A percentile compares a stretch with the other conserved stretches of the same genome.
Conservation (phyloP, 2,797 vertebrate genomes). For the Pelobates cultripes region DNA sequence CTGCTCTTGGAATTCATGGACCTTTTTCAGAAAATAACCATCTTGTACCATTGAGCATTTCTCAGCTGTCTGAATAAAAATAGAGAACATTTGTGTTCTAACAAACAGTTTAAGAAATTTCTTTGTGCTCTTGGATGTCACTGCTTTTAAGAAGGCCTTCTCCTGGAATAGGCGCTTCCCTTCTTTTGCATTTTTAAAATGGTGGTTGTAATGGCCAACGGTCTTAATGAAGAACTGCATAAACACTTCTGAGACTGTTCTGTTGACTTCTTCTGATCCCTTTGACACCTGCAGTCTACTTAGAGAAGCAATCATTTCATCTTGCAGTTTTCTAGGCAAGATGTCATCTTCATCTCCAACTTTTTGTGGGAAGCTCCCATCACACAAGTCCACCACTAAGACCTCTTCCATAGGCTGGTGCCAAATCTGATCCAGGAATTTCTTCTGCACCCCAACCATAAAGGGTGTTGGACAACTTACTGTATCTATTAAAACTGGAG, state of each 20-base stretch:
- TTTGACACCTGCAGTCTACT: slow-evolving; percentile 59
- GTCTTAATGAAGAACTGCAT: slow-evolving; percentile 88
- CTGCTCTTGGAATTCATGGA: neutral
- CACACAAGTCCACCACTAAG: slow-evolving; percentile 85
- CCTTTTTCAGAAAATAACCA: slow-evolving; percentile 67
- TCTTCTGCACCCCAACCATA: slow-evolving; percentile 89
- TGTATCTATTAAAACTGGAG: slow-evolving; percentile 86
- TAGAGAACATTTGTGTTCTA: slow-evolving; percentile 91
- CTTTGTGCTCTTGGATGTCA: slow-evolving; percentile 79
- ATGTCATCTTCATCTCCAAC: slow-evolving; percentile 88
- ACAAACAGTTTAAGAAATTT: slow-evolving; percentile 87
- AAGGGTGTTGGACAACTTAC: slow-evolving; percentile 95
- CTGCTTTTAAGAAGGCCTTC: slow-evolving; percentile 82
- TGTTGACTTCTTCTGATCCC: slow-evolving; percentile 84
- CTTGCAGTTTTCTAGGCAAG: slow-evolving; percentile 84
- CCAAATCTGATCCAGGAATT: slow-evolving; percentile 72
- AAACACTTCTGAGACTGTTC: slow-evolving; percentile 85
- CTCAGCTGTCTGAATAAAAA: slow-evolving; percentile 91
- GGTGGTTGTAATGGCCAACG: slow-evolving; percentile 81
- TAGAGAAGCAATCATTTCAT: slow-evolving; percentile 80
- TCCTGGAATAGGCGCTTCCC: slow-evolving; percentile 76
- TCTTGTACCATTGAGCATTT: slow-evolving; percentile 79
- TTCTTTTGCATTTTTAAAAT: slow-evolving; percentile 69
- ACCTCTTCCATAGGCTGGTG: slow-evolving; percentile 86
- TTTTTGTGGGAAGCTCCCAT: slow-evolving; percentile 77